Conservation (phyloP, 2,113 vertebrate species). For the Microcebus jonahi region DNA sequence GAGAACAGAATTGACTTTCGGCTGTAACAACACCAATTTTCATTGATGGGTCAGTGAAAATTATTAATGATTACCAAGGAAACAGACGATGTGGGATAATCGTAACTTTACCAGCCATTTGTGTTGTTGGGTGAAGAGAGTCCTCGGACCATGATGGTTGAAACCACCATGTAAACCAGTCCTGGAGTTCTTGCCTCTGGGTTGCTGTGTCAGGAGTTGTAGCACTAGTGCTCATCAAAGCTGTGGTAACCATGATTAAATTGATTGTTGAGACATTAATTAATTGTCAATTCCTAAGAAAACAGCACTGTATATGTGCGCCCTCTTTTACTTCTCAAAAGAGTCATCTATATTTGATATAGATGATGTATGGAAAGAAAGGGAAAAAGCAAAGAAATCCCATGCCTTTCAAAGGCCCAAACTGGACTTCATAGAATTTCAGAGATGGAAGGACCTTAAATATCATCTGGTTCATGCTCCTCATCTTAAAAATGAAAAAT, state of each 20-base stretch:
- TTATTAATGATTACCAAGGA: slow-evolving; percentile 16
- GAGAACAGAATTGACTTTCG: background rate
- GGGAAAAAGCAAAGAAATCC: background rate
- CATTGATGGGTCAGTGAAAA: background rate
- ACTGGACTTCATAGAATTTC: slow-evolving; percentile 16
- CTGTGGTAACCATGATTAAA: slow-evolving; percentile 64
- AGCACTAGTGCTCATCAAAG: slow-evolving; percentile 45
- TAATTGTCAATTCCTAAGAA: background rate
- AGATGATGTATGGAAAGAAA: background rate
- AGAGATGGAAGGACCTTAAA: slow-evolving; percentile 34
- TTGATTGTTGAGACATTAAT: slow-evolving; percentile 51
- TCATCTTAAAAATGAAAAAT: background rate
- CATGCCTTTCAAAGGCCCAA: background rate
- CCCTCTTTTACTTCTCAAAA: background rate
- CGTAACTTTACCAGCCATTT: slow-evolving; percentile 61
- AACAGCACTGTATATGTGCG: background rate
- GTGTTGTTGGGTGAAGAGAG: slow-evolving; percentile 52
- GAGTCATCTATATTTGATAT: background rate
- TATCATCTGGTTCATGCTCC: background rate
- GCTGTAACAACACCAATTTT: background rate
- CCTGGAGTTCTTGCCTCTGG: slow-evolving; percentile 18
- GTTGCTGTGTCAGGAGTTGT: background rate
- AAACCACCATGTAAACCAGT: slow-evolving; percentile 68
- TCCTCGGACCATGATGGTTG: slow-evolving; percentile 36
- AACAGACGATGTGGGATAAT: background rate